Base-by-base conservation (phyloP, 2,797 vertebrate genomes). In the Manis crassicaudata region DNA sequence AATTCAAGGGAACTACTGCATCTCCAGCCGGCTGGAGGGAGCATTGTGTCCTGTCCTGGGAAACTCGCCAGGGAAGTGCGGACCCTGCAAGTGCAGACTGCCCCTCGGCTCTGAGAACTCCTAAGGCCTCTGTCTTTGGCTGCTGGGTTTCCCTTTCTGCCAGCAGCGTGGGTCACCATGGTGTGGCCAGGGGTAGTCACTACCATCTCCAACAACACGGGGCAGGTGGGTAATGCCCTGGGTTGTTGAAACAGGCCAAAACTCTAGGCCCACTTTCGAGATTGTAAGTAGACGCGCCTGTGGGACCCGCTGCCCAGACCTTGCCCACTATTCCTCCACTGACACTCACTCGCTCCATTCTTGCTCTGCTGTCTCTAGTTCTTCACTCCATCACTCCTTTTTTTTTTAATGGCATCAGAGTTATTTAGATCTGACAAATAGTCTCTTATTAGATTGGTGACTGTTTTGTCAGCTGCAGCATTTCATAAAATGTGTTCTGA, bases 21-120 rank as follows among this genome's bases (percentile, higher is more conserved):
- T 13, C 43, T 10, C 4, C 54, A n/a, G 75, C 17, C 5, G 2
- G 32, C 65, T 56, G 32, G 54, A 73, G 14, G 20, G 35, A 65
- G 40, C 0, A 0, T 25, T 14, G 8, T 16, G 12, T 52, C 4
- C 29, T 17, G 29, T 6, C 18, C 32, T 0, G 3, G 62, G 32
- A 83, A 68, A 60, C 50, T 46, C 43, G 7, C 17, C 7, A n/a
- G 40, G 14, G n/a, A 58, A 40, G 46, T 56, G 14, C 18, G 10
- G 32, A 25, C 37, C 18, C 54, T 13, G 2, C 46, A 20, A 13
- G 4, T 3, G 17, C 37, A 17, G 17, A 27, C 29, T 6, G 3
- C 37, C 13, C 18, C 32, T 2, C 1, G 27, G 62, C 75, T 13
- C 75, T 40, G 7, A 46, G 25, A 25, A 56, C 9, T 23, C 50